These are phyloP conservation scores for Pyrocephalus nanus DNA, from an alignment of 2,797 vertebrate species.

Conservation along the genomic window DNA sequence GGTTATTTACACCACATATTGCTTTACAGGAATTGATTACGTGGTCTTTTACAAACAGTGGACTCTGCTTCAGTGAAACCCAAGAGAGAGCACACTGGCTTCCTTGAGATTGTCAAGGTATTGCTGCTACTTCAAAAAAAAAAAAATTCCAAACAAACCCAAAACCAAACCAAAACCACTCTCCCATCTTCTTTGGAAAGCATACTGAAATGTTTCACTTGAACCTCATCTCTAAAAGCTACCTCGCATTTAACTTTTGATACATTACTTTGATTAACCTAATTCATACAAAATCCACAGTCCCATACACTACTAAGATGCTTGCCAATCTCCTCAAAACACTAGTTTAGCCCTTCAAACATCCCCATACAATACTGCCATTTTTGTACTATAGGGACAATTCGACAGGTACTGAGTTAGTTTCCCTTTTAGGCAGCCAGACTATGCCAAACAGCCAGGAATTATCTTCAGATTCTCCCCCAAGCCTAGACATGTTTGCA, in stretches of 20 bases:
- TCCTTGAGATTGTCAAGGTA: not conserved
- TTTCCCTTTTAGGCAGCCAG: not conserved
- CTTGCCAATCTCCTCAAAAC: not conserved
- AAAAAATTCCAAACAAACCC: not conserved
- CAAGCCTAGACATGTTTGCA: conserved; percentile 16
- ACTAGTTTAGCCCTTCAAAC: not conserved
- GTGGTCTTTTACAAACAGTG: not conserved
- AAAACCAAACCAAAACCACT: not conserved
- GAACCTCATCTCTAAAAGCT: not conserved
- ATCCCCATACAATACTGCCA: not conserved
- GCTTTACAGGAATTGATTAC: not conserved
- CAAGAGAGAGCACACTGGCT: not conserved
- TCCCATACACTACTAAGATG: not conserved
- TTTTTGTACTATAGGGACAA: not conserved
- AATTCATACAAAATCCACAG: not conserved
- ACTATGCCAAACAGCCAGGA: not conserved
- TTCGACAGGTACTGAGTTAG: not conserved
- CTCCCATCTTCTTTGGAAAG: not conserved
- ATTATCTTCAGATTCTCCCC: not conserved
- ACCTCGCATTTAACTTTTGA: not conserved
- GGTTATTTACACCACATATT: not conserved
- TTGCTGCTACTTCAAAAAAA: not conserved
- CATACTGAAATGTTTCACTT: not conserved
- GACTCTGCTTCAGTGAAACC: not conserved
- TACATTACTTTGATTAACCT: not conserved